A percentile compares a stretch with the other conserved stretches of the same genome.
These are phyloP conservation scores for Troglohyphantes excavatus DNA, from an alignment of 2,888 invertebrate species.

Conservation along the genomic window DNA sequence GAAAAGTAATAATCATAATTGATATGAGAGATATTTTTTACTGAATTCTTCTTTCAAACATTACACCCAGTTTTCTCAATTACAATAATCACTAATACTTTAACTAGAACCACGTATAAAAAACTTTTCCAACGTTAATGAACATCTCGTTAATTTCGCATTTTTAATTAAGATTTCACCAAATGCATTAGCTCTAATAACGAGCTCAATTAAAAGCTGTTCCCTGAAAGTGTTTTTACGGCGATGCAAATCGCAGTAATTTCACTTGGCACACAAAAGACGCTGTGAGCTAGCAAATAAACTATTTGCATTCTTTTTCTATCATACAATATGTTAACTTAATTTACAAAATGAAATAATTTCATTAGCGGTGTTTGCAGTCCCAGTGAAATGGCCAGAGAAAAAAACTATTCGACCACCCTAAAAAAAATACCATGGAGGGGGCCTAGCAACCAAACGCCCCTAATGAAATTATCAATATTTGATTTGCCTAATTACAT, in stretches of 20 bases:
- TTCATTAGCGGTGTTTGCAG: not conserved
- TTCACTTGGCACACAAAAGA: not conserved
- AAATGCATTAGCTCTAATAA: conserved; percentile 1
- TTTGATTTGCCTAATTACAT: conserved; percentile 9
- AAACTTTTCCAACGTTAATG: not conserved
- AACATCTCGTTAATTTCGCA: not conserved
- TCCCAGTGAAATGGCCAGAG: not conserved
- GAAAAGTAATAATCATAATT: too few species aligned
- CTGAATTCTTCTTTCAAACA: too few species aligned
- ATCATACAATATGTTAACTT: not conserved
- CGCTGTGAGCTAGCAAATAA: not conserved
- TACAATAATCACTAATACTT: not conserved
- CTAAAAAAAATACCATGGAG: not conserved
- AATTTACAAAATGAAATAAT: not conserved
- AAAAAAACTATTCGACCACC: not conserved
- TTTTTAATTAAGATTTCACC: not conserved
- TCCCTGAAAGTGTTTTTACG: not conserved
- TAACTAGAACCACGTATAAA: not conserved
- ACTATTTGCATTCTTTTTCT: not conserved
- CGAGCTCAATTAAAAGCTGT: not conserved
- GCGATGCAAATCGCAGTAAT: not conserved
- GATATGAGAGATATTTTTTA: too few species aligned
- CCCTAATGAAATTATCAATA: conserved; percentile 9
- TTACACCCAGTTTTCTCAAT: too few species aligned
- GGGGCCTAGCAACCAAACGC: not conserved